phyloP scores from a whole-genome alignment of 1,140 invertebrate genomes.

The Heliconius hermathena region DNA sequence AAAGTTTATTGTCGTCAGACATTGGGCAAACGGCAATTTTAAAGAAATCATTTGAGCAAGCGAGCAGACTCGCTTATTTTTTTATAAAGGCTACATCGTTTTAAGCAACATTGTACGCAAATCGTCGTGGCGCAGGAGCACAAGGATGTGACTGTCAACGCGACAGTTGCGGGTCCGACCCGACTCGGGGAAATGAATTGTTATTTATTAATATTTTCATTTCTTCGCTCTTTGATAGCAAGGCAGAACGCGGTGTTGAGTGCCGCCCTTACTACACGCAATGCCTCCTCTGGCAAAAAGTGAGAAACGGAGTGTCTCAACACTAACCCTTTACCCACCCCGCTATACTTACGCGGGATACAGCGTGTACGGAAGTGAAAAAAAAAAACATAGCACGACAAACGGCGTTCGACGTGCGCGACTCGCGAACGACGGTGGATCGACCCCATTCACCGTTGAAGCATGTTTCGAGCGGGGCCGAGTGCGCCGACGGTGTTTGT shows the following conservation, averaged over 20 bases:
- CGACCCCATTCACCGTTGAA: conserved; percentile 24
- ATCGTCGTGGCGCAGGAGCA: neutral
- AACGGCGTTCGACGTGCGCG: conserved; percentile 25
- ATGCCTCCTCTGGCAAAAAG: too few species aligned
- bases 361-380: neutral
- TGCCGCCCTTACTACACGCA: too few species aligned
- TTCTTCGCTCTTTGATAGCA: too few species aligned
- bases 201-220: too few species aligned
- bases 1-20: conserved; percentile 68
- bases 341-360: too few species aligned
- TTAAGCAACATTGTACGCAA: conserved; percentile 34
- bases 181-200: too few species aligned
- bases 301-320: too few species aligned
- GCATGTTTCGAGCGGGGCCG: conserved; percentile 41
- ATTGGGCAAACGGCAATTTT: conserved; percentile 53
- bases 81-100: conserved; percentile 28
- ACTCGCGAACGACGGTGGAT: conserved; percentile 19
- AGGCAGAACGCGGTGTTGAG: too few species aligned
- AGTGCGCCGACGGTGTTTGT: conserved; percentile 50
- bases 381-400: conserved; percentile 17
- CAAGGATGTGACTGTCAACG: too few species aligned
- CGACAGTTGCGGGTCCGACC: too few species aligned
- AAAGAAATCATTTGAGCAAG: conserved; percentile 10
- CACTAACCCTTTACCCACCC: too few species aligned
- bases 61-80: conserved; percentile 10